These are phyloP conservation scores for Danio choprae DNA, from an alignment of 2,797 vertebrate genomes.

Conservation along the genomic window DNA sequence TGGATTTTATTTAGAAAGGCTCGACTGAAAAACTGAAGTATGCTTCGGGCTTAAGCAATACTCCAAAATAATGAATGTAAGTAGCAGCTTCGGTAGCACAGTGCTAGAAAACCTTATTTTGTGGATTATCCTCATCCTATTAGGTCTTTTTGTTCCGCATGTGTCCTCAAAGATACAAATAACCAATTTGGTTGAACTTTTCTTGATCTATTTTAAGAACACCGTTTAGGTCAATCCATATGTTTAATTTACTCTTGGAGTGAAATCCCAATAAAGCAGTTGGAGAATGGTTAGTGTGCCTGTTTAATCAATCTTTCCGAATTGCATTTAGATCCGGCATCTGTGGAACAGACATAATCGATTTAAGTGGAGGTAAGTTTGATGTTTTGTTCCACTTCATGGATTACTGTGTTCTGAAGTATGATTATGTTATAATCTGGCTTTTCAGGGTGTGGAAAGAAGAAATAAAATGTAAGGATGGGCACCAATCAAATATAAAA, in stretches of 20 bases:
- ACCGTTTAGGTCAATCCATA: conserved; percentile 16
- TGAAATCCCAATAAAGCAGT: conserved; percentile 38
- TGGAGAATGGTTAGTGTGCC: background rate
- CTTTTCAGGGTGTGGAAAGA: background rate
- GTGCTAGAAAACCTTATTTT: background rate
- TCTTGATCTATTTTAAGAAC: conserved; percentile 7
- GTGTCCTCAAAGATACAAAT: conserved; percentile 8
- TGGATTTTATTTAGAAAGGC: too few relatives aligned
- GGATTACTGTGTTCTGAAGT: background rate
- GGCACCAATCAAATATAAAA: too few relatives aligned
- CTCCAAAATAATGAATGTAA: background rate
- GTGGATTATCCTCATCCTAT: background rate
- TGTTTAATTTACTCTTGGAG: conserved; percentile 31
- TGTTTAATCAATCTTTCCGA: conserved; percentile 32
- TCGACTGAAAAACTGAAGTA: too few relatives aligned
- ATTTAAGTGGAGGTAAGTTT: background rate
- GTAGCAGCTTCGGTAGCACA: background rate
- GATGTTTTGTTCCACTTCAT: background rate
- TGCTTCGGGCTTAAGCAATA: background rate
- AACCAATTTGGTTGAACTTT: background rate
- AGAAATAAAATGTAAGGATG: background rate
- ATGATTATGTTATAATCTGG: background rate
- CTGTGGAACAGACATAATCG: background rate
- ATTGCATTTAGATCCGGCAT: conserved; percentile 25
- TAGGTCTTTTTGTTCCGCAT: background rate